These are phyloP conservation scores for Paratrypauchen microcephalus DNA, from an alignment of 2,797 vertebrate species.

Conservation along the genomic window DNA sequence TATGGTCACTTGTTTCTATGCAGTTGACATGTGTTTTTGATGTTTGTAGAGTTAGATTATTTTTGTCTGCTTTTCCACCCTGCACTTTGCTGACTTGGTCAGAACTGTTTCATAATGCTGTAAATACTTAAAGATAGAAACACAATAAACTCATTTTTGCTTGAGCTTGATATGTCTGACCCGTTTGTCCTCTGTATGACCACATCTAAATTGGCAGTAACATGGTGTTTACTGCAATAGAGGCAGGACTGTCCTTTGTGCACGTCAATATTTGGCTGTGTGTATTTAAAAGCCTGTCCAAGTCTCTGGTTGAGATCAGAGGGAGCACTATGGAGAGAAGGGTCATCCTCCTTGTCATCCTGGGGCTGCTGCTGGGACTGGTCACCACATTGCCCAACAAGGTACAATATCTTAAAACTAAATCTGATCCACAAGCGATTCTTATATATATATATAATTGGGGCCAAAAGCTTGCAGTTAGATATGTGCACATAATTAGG, in stretches of 20 bases:
- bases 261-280: conserved; percentile 11
- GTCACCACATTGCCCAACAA: conserved; percentile 41
- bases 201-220: neutral
- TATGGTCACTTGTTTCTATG: conserved; percentile 40
- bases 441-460: neutral
- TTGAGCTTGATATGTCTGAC: conserved; percentile 44
- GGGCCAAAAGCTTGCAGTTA: neutral
- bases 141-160: conserved; percentile 72
- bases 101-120: conserved; percentile 78
- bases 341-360: conserved; percentile 37
- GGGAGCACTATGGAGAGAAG: conserved; percentile 52
- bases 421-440: neutral
- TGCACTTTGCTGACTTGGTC: conserved; percentile 69
- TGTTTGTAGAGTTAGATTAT: conserved; percentile 71
- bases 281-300: conserved; percentile 46
- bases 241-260: conserved; percentile 25
- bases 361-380: conserved; percentile 60
- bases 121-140: conserved; percentile 79
- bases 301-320: conserved; percentile 8
- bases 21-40: conserved; percentile 50
- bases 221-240: neutral
- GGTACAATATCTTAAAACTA: conserved; percentile 30
- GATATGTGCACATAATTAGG: neutral
- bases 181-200: neutral
- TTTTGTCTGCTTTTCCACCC: conserved; percentile 71